A percentile compares a stretch with the other conserved stretches of the same genome.
Conservation (phyloP, 2,888 invertebrate species). For the Isotomurus palustris region DNA sequence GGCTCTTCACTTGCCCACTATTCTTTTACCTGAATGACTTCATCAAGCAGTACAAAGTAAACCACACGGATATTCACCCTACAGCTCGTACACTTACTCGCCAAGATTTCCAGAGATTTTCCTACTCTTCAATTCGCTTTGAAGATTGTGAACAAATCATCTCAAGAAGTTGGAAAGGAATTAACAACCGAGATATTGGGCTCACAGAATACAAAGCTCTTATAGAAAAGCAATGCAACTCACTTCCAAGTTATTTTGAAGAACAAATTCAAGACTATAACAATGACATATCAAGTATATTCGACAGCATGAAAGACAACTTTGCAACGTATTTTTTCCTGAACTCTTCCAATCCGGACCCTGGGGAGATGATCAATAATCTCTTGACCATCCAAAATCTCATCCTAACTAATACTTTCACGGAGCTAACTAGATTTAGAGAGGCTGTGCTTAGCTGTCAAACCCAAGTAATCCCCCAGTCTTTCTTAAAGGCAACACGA, state of each 20-base stretch:
- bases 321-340: conserved; percentile 24
- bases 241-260: conserved; percentile 25
- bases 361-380: conserved; percentile 31
- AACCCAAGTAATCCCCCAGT: conserved; percentile 31
- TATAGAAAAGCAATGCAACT: conserved; percentile 33
- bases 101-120: conserved; percentile 24
- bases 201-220: conserved; percentile 24
- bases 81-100: neutral
- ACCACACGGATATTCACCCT: conserved; percentile 31
- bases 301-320: conserved; percentile 37
- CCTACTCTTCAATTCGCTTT: conserved; percentile 21
- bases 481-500: conserved; percentile 24
- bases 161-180: conserved; percentile 28
- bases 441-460: conserved; percentile 37
- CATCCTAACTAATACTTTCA: conserved; percentile 19
- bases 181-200: conserved; percentile 21
- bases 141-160: conserved; percentile 29
- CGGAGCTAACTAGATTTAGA: conserved; percentile 28
- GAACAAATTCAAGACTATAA: conserved; percentile 25
- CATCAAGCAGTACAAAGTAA: conserved; percentile 22
- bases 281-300: conserved; percentile 13
- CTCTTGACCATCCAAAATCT: conserved; percentile 29
- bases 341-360: conserved; percentile 19
- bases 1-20: conserved; percentile 36
- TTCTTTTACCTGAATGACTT: conserved; percentile 31